phyloP scores from a whole-genome alignment of 2,113 vertebrate genomes.

The Hoplias malabaricus region DNA sequence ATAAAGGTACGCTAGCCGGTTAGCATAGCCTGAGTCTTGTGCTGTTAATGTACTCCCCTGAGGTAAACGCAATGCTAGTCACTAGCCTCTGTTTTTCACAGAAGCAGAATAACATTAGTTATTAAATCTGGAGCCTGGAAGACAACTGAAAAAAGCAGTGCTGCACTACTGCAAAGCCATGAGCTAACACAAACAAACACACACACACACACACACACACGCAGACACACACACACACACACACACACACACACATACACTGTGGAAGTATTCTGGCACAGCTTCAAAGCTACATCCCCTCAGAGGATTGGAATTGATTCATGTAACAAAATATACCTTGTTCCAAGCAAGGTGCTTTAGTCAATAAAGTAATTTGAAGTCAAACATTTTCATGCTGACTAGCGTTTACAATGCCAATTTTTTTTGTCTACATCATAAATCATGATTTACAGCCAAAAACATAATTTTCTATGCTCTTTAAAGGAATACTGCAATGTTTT shows the following conservation, averaged over 20 bases:
- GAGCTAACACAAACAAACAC: no score
- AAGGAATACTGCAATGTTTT: background rate
- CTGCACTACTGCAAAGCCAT: constrained; percentile 22
- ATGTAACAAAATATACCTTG: background rate
- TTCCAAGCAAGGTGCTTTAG: background rate
- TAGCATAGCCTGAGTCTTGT: background rate
- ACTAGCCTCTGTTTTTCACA: background rate
- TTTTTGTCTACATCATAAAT: background rate
- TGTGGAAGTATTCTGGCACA: background rate
- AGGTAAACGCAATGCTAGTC: background rate
- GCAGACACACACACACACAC: no score
- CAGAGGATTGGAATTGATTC: background rate
- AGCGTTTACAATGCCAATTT: background rate
- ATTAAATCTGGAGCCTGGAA: background rate
- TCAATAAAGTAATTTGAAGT: background rate
- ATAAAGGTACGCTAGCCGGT: background rate
- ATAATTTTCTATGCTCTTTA: background rate
- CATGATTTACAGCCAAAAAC: background rate
- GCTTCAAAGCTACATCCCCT: background rate
- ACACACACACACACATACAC: no score
- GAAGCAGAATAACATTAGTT: background rate
- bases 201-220: no score
- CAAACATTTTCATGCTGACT: background rate
- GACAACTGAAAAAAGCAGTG: constrained; percentile 9
- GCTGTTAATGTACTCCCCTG: background rate